Percentiles rank a stretch among this genome's conserved stretches.
These are phyloP conservation scores for Labeo calbasu DNA, from an alignment of 2,797 vertebrate genomes.

Conservation along the genomic window DNA sequence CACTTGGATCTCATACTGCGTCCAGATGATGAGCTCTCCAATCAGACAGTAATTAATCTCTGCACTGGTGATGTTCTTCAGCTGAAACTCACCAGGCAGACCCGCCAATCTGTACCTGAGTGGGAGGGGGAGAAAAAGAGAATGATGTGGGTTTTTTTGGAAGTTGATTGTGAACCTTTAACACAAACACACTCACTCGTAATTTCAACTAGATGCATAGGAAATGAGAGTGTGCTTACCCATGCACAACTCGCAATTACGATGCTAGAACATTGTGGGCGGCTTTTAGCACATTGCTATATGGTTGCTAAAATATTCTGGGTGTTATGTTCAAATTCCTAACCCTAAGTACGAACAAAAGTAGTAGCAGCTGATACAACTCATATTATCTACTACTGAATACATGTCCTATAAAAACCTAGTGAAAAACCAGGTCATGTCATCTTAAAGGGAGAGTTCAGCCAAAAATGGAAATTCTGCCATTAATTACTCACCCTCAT, in stretches of 20 bases:
- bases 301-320: neutral
- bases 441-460: neutral
- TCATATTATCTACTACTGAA: neutral
- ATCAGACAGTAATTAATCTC: constrained; percentile 96
- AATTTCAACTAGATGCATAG: constrained; percentile 10
- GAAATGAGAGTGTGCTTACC: neutral
- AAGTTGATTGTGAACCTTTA: constrained; percentile 24
- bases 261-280: neutral
- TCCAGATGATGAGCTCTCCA: constrained; percentile 97
- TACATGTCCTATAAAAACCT: neutral
- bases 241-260: neutral
- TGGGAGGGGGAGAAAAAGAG: constrained; percentile 43
- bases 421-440: neutral
- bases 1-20: constrained; percentile 98
- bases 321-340: constrained; percentile 26
- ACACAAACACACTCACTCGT: neutral
- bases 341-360: neutral
- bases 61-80: constrained; percentile 93
- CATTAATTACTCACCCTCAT: neutral
- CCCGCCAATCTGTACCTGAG: constrained; percentile 93
- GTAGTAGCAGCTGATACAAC: neutral
- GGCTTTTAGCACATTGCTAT: neutral
- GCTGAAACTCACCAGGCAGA: constrained; percentile 91
- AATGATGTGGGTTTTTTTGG: constrained; percentile 25
- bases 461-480: neutral